Base-by-base conservation (phyloP, 2,888 invertebrate species). In the Tipula confusa region DNA sequence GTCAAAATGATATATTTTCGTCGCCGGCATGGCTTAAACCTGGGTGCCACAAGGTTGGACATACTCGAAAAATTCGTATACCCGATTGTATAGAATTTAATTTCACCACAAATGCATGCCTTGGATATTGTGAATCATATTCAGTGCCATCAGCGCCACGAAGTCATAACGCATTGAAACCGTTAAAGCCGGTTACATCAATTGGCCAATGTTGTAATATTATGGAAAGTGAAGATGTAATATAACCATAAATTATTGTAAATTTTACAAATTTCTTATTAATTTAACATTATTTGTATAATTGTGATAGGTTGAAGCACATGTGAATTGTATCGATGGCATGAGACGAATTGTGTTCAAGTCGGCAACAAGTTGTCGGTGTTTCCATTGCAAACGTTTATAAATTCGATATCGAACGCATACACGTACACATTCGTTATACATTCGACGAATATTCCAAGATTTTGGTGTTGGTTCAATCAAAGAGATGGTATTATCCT, bases 151-250 rank as follows among this genome's bases (percentile, higher is more conserved):
- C 96, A 85, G 90, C 92, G 83, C 88, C 88, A 3, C 87, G 87
- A 85, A 33, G 38, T 15, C 84, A 87, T 2, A 84, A 85, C 11
- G 86, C 86, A 9, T 87, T 87, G 15, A 92, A 92, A 85, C 90
- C 90, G 4, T 89, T 90, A 29, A 92, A 94, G 86, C 92, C 93
- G 0, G 93, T 95, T 84, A 94, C 95, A 1, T 96, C 96, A 0
- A 92, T 95, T 38, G 96, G 96, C 9, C 95, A 96, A 88, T 97
- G 97, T 89, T 97, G 97, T 89, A 96, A 95, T 88, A 97, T 97
- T 87, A 95, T 95, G 93, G 95, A 96, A 86, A 94, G 96, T 0
- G 95, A 96, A 90, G 94, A 95, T 87, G 95, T 95, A 88, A 92
- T 92, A 87, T 83, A 81, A 64, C 5, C 0, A 7, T 84, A n/a